Evolutionary conservation across 2,113 vertebrate genomes (phyloP), one percentile per base, ranked within the genome.

Genomic region (Scomber colias): DNA sequence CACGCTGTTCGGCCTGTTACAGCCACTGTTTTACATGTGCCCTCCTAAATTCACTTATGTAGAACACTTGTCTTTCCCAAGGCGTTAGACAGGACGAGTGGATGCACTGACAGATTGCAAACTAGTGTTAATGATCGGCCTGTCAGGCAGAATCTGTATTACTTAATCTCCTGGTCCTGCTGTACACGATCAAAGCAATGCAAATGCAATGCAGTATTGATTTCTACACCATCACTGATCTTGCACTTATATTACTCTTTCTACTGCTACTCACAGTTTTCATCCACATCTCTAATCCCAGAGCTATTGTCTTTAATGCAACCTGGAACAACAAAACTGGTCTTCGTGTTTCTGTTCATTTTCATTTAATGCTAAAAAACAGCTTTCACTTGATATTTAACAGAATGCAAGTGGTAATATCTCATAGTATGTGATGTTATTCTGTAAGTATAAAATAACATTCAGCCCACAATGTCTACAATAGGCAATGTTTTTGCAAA

Each of bases 41-140:
- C 85, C 89, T 86, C 85, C 68, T 87, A 89, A 89, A 90, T 89
- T 91, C 87, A 86, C 85, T 91, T 83, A 80, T 91, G 89, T 89
- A 86, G 77, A 88, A 91, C 83, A 86, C 87, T 92, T 92, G 88
- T 94, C 90, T 92, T 91, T 89, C 88, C 83, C 73, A 78, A 91
- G 87, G 79, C 76, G 21, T 90, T 81, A 70, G 81, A 88, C 89
- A 75, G 83, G 81, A 84, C 19, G 31, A 81, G 88, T 79, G 72
- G 78, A 82, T 65, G 68, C 83, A 46, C 85, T 79, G 80, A 74
- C 81, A 86, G 87, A 90, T 91, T 88, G 75, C 90, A 91, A 90
- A 87, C 84, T 82, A 86, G 82, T 75, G 90, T 87, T 93, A 92
- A 93, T 89, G 88, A 92, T 90, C 71, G 21, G 75, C 76, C 82